Conservation (phyloP, 2,888 invertebrate species). For the Daptonema setosum region DNA sequence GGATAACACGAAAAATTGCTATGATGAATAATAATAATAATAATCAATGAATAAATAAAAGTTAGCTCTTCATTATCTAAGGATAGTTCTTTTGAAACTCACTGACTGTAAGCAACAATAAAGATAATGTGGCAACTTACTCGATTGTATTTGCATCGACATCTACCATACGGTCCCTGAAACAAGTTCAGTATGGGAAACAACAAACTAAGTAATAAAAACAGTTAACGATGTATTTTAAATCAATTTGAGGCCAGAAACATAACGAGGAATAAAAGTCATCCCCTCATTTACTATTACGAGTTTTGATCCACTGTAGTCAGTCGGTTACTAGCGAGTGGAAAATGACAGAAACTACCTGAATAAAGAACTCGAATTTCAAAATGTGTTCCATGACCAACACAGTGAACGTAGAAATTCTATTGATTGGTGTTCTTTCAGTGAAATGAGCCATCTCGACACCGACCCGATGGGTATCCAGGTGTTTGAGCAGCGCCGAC, state of each 20-base stretch:
- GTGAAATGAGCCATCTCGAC: conserved; percentile 16
- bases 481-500: conserved; percentile 19
- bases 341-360: too few relatives aligned
- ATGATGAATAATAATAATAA: not conserved
- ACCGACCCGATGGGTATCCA: conserved; percentile 16
- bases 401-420: not conserved
- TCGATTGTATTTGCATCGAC: conserved; percentile 15
- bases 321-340: too few relatives aligned
- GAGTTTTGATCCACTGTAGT: too few relatives aligned
- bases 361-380: too few relatives aligned
- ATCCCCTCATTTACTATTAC: too few relatives aligned
- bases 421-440: conserved; percentile 12
- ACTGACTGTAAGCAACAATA: not conserved
- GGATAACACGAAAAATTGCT: not conserved
- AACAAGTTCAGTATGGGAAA: not conserved
- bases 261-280: too few relatives aligned
- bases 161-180: conserved; percentile 18
- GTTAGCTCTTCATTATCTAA: too few relatives aligned
- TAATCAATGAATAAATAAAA: too few relatives aligned
- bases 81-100: not conserved
- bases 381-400: too few relatives aligned
- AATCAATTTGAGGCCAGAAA: too few relatives aligned
- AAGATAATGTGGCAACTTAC: not conserved
- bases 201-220: not conserved
- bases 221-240: too few relatives aligned